Evolutionary conservation across 2,113 vertebrate species (phyloP).

Genomic region (Dermatemys mawii): DNA sequence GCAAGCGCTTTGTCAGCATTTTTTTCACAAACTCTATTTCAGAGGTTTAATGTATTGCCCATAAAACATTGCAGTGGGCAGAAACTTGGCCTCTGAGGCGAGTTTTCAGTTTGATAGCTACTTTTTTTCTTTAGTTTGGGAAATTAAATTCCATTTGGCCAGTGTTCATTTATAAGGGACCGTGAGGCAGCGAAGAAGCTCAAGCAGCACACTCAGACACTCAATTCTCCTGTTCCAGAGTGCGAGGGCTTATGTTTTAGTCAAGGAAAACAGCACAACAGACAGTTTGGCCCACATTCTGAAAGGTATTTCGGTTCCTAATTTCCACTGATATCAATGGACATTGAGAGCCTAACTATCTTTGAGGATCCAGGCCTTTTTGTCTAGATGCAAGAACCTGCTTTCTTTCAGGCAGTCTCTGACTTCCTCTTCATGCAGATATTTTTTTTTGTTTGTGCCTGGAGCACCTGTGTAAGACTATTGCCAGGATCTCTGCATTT

Average conservation of each 20-base stretch:
- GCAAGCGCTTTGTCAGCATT: constrained; percentile 42
- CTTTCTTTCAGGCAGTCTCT: not conserved
- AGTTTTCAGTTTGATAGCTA: constrained; percentile 44
- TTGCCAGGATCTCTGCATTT: not conserved
- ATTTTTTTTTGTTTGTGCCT: not conserved
- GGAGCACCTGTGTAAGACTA: not conserved
- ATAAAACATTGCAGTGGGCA: constrained; percentile 39
- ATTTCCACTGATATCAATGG: not conserved
- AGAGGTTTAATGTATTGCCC: constrained; percentile 12
- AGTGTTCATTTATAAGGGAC: not conserved
- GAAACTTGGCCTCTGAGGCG: constrained; percentile 54
- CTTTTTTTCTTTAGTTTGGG: constrained; percentile 64
- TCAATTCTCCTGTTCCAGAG: not conserved
- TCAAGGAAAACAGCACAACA: not conserved
- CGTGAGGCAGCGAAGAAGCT: constrained; percentile 16
- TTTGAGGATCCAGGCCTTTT: not conserved
- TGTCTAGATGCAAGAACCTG: not conserved
- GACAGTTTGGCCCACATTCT: not conserved
- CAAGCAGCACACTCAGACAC: not conserved
- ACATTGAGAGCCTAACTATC: not conserved
- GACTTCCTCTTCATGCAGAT: not conserved
- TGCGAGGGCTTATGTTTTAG: not conserved
- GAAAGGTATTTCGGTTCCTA: not conserved
- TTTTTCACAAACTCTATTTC: constrained; percentile 52
- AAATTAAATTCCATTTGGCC: constrained; percentile 36